These are phyloP conservation scores for Pipistrellus kuhlii DNA, from an alignment of 2,797 vertebrate species.

Conservation along the genomic window DNA sequence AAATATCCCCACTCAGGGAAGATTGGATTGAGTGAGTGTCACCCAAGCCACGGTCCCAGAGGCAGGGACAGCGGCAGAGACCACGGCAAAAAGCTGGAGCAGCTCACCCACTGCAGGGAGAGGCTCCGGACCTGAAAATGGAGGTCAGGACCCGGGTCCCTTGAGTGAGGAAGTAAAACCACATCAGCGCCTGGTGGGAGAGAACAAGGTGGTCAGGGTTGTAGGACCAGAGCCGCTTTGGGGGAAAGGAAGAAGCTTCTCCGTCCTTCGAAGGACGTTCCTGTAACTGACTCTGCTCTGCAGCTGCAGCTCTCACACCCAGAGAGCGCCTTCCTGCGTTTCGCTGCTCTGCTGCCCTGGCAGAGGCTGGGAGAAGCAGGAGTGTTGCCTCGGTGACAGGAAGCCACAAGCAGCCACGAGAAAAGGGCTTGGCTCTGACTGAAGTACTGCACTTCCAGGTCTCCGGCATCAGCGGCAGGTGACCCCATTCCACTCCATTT, in stretches of 20 bases:
- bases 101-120: not conserved
- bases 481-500: not conserved
- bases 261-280: not conserved
- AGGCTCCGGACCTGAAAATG: not conserved
- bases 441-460: not conserved
- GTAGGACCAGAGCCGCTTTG: not conserved
- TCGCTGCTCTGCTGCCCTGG: not conserved
- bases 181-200: not conserved
- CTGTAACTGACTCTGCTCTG: constrained; percentile 39
- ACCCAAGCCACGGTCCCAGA: not conserved
- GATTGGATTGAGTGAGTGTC: not conserved
- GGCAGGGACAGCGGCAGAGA: too few relatives aligned
- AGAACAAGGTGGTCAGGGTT: not conserved
- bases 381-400: not conserved
- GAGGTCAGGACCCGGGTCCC: not conserved
- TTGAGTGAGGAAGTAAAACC: constrained; percentile 23
- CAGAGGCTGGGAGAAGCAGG: not conserved
- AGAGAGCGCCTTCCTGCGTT: not conserved
- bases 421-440: not conserved
- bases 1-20: not conserved
- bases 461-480: not conserved
- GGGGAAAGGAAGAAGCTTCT: not conserved
- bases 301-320: not conserved
- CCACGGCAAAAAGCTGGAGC: not conserved
- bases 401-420: not conserved